Conservation (phyloP, 2,797 vertebrate genomes). For the Thaleichthys pacificus region DNA sequence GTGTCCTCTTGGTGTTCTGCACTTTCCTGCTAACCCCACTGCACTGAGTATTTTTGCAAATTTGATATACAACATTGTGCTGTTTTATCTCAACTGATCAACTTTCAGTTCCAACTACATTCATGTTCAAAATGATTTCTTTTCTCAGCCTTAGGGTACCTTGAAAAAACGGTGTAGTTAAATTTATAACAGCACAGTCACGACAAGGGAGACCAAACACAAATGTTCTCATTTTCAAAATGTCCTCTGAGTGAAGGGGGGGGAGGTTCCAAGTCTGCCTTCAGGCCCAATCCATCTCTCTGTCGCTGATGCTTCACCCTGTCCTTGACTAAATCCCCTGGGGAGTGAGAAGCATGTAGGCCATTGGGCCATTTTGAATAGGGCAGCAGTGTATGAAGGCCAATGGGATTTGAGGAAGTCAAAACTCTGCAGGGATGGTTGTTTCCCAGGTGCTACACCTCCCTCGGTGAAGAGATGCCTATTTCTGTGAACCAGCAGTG, state of each 20-base stretch:
- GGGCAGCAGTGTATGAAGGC: neutral
- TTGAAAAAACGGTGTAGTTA: too few relatives aligned
- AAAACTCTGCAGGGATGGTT: neutral
- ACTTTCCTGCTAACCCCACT: conserved; percentile 19
- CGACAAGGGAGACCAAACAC: neutral
- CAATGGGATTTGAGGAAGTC: neutral
- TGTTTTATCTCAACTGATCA: conserved; percentile 11
- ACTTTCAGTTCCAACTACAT: neutral
- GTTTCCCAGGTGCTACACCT: neutral
- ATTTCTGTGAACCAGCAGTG: conserved; percentile 9
- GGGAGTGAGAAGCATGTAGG: neutral
- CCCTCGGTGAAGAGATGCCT: too few relatives aligned
- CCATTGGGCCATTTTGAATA: neutral
- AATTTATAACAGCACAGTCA: too few relatives aligned
- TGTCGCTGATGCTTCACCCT: neutral
- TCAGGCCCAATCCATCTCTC: neutral
- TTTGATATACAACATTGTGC: conserved; percentile 17
- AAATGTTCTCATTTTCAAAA: neutral
- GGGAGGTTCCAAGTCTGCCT: neutral
- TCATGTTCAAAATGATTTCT: neutral
- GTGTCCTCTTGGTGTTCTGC: conserved; percentile 1
- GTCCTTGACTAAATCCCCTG: neutral
- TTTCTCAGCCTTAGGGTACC: conserved; percentile 16
- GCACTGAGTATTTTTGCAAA: conserved; percentile 16
- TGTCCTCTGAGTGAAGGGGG: neutral